Conservation (phyloP, 2,888 invertebrate species). For the Erebia ligea region DNA sequence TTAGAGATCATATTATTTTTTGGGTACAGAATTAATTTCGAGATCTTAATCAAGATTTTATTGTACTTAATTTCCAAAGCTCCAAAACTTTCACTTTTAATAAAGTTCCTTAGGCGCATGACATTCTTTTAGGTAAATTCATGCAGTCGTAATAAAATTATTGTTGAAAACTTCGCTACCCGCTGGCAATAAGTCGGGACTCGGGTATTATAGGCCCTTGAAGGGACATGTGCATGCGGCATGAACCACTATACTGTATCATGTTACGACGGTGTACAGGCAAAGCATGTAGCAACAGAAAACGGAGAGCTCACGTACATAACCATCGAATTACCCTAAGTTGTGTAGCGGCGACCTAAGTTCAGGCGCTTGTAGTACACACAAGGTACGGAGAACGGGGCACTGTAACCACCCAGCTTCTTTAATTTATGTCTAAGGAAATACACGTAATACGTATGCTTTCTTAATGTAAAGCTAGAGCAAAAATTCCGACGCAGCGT, state of each 20-base stretch:
- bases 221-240: not conserved
- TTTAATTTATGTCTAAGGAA: conserved; percentile 26
- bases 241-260: not conserved
- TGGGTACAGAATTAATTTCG: not conserved
- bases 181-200: not conserved
- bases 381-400: conserved; percentile 19
- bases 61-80: not conserved
- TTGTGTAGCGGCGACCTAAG: conserved; percentile 21
- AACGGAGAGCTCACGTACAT: conserved; percentile 2
- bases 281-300: conserved; percentile 6
- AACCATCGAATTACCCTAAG: conserved; percentile 10
- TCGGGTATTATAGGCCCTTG: not conserved
- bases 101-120: not conserved
- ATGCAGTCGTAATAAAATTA: not conserved
- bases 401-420: conserved; percentile 19
- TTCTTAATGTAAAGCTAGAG: conserved; percentile 7
- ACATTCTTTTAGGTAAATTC: not conserved
- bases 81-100: not conserved
- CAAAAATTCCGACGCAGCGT: not conserved
- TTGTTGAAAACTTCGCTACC: not conserved
- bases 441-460: not conserved
- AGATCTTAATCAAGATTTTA: not conserved
- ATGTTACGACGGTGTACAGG: conserved; percentile 3
- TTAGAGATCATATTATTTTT: not conserved
- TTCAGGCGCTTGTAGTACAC: conserved; percentile 20